Percentiles rank a stretch among this genome's conserved stretches.
Evolutionary conservation across 2,113 vertebrate species (phyloP).

Genomic region (Melospiza georgiana): DNA sequence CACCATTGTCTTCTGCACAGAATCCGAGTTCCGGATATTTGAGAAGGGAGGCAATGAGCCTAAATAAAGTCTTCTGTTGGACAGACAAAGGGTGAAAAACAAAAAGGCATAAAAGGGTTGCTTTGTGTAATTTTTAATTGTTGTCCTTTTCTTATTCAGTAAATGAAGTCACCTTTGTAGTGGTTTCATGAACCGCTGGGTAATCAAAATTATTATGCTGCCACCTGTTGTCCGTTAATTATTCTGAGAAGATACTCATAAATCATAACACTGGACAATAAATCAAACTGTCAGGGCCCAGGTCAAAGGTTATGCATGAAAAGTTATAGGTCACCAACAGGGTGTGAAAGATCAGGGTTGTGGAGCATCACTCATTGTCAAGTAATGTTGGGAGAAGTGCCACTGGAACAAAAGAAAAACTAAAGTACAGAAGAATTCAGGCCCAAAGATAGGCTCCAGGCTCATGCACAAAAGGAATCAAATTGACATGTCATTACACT

Average conservation of each 20-base stretch:
- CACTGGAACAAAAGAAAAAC: slow-evolving; percentile 90
- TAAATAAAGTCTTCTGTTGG: slow-evolving; percentile 72
- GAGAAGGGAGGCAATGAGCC: slow-evolving; percentile 42
- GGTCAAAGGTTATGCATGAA: slow-evolving; percentile 90
- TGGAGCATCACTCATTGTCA: slow-evolving; percentile 96
- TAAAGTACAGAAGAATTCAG: slow-evolving; percentile 86
- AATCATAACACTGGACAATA: slow-evolving; percentile 99
- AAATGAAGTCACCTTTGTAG: slow-evolving; percentile 88
- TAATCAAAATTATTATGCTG: slow-evolving; percentile 88
- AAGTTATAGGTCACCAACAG: slow-evolving; percentile 92
- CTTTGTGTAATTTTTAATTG: slow-evolving; percentile 79
- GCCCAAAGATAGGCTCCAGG: slow-evolving; percentile 76
- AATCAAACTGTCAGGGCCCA: slow-evolving; percentile 97
- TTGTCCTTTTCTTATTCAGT: slow-evolving; percentile 76
- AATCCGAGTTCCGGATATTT: slow-evolving; percentile 10
- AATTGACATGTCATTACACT: slow-evolving; percentile 91
- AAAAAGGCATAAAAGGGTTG: slow-evolving; percentile 65
- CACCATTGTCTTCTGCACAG: slow-evolving; percentile 32
- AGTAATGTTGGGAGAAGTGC: slow-evolving; percentile 87
- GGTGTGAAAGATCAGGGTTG: slow-evolving; percentile 90
- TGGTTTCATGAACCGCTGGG: slow-evolving; percentile 85
- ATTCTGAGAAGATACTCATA: slow-evolving; percentile 97
- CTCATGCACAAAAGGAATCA: slow-evolving; percentile 84
- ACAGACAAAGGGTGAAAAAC: slow-evolving; percentile 61
- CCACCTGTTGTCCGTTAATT: slow-evolving; percentile 99